Conservation (phyloP, 2,888 invertebrate species). For the Candidula unifasciata region DNA sequence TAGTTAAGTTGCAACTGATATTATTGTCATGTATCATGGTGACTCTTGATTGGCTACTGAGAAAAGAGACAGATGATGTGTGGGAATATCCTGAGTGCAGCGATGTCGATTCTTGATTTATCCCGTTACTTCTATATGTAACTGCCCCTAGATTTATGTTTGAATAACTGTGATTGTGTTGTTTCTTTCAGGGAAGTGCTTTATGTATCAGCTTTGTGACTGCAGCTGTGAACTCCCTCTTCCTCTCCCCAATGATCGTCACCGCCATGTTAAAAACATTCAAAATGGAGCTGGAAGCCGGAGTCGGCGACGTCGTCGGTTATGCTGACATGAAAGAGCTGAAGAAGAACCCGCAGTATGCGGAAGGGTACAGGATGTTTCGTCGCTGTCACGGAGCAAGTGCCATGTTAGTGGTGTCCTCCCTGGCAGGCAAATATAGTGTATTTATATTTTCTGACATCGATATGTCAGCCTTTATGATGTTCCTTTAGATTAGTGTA, state of each 20-base stretch:
- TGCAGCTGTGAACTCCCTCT: conserved; percentile 60
- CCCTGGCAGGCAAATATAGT: conserved; percentile 60
- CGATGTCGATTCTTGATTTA: no score
- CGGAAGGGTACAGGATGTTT: conserved; percentile 58
- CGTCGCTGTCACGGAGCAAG: conserved; percentile 61
- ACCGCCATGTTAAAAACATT: conserved; percentile 61
- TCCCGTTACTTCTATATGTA: no score
- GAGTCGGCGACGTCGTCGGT: conserved; percentile 62
- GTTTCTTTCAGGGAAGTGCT: conserved; percentile 56
- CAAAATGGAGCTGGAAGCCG: conserved; percentile 61
- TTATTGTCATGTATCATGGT: no score
- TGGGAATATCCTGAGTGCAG: no score
- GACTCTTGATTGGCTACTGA: no score
- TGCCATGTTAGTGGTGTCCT: conserved; percentile 58
- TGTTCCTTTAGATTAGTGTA: neutral
- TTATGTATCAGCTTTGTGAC: conserved; percentile 57
- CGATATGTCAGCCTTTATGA: conserved; percentile 29
- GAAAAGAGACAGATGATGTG: no score
- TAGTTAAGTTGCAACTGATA: no score
- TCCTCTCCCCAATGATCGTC: conserved; percentile 63
- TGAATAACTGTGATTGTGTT: conserved; percentile 1
- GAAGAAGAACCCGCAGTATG: conserved; percentile 61
- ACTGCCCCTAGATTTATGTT: neutral
- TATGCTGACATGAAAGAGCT: conserved; percentile 62
- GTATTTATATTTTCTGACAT: conserved; percentile 58